Conservation (phyloP, 2,797 vertebrate species). For the Bryconaethiops microstoma region DNA sequence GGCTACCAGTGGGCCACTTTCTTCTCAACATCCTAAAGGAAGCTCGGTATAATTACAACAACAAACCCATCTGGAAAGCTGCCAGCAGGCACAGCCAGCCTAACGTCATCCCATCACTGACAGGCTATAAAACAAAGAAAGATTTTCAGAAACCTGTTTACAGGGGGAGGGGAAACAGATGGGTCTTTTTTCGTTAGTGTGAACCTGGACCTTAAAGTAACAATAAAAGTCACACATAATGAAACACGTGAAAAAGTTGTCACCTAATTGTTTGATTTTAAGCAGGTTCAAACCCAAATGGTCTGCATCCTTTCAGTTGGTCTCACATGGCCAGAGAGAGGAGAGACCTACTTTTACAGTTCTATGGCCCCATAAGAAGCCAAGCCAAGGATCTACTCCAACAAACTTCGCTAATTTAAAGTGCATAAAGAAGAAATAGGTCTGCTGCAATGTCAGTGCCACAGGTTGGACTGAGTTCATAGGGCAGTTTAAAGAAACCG, state of each 20-base stretch:
- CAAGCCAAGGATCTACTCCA: neutral
- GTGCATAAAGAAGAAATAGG: conserved; percentile 5
- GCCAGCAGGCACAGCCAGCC: conserved; percentile 21
- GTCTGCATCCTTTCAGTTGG: neutral
- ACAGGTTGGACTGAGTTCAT: conserved; percentile 22
- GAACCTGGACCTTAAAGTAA: neutral
- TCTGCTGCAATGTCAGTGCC: conserved; percentile 33
- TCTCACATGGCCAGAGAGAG: neutral
- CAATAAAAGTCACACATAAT: neutral
- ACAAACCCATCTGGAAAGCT: conserved; percentile 40
- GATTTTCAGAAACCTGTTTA: conserved; percentile 6
- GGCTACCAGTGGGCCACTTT: conserved; percentile 27
- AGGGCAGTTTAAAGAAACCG: conserved; percentile 56
- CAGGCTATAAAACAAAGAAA: neutral
- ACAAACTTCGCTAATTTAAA: neutral
- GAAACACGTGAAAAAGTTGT: neutral
- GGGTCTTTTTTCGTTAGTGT: neutral
- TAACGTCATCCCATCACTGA: neutral
- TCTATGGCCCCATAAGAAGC: neutral
- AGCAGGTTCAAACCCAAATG: neutral
- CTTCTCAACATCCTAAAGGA: conserved; percentile 31
- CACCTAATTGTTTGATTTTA: neutral
- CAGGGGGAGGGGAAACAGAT: neutral
- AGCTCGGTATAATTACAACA: conserved; percentile 30
- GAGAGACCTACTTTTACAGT: conserved; percentile 5